phyloP scores from a whole-genome alignment of 1,140 invertebrate species.

The Andricus grossulariae region DNA sequence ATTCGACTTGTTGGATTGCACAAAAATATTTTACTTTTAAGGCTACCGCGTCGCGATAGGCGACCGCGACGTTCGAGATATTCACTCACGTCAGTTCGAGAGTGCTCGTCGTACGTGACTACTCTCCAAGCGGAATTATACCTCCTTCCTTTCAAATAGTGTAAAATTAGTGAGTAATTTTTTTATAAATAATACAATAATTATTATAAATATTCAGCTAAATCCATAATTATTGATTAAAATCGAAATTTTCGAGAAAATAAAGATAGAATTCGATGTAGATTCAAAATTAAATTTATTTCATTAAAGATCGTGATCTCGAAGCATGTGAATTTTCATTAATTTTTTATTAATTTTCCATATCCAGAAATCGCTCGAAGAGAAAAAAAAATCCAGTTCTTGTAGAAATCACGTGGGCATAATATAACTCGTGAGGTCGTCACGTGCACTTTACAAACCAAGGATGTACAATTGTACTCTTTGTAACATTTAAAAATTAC shows the following conservation, averaged over 20 bases:
- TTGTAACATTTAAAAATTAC: too few relatives aligned
- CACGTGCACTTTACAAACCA: conserved; percentile 18
- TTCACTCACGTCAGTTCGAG: conserved; percentile 11
- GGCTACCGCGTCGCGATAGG: background rate
- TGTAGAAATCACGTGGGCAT: conserved; percentile 10
- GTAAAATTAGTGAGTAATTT: conserved; percentile 9
- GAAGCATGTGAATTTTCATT: background rate
- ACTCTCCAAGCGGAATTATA: conserved; percentile 14
- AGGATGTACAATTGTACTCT: conserved; percentile 4
- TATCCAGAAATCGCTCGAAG: background rate
- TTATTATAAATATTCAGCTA: too few relatives aligned
- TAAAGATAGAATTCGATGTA: too few relatives aligned
- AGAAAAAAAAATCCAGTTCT: background rate
- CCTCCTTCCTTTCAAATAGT: background rate
- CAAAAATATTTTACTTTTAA: background rate
- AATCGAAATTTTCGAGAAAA: too few relatives aligned
- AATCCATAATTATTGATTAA: too few relatives aligned
- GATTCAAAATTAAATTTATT: too few relatives aligned
- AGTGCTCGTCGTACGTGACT: conserved; percentile 26
- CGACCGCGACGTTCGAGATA: background rate
- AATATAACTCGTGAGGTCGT: conserved; percentile 9
- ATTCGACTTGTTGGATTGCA: background rate
- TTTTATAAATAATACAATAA: too few relatives aligned
- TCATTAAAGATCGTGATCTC: too few relatives aligned
- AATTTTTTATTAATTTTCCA: background rate